Evolutionary conservation across 2,888 invertebrate species (phyloP), one percentile per base, ranked within the genome.

Genomic region (Lithophane leautieri): DNA sequence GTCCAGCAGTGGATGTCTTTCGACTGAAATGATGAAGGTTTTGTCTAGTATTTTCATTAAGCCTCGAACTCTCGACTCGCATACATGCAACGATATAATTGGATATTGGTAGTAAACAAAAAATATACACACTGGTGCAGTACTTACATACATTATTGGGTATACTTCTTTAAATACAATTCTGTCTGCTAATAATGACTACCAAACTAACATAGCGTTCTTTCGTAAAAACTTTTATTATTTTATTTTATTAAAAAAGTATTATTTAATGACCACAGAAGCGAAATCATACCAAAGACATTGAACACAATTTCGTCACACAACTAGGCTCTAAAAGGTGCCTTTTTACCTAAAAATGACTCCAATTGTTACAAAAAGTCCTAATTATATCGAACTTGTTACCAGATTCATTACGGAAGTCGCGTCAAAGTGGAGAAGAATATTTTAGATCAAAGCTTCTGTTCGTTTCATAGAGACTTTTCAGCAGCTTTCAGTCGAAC

Each of bases 401-500:
- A 83, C 25, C 60, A 66, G 61, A 50, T 34, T 78, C 56, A 75
- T 79, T 83, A 79, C 12, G 28, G 65, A 28, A 58, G 22, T 69
- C 58, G 9, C 65, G 12, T 75, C 68, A 61, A 79, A 82, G 76
- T 56, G 62, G 8, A 79, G 34, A 65, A 34, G 50, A 67, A 50
- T 62, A 76, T 75, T 63, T 60, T 47, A 54, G 62, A 76, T 83
- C 67, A 78, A 66, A 83, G 76, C 54, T 34, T 68, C n/a, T 66
- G 52, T 22, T 19, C 75, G 44, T 62, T 69, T 69, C 28, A 70
- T 42, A 72, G 65, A 28, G n/a, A n/a, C 40, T 60, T 61, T 80
- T 76, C 60, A 83, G 80, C 80, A 76, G 76, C 50, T 76, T 80
- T 70, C 80, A 52, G 65, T 40, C 79, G 47, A 72, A 34, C 50